Evolutionary conservation across 2,888 invertebrate genomes (phyloP).

Genomic region (Chrysopilus asiliformis): DNA sequence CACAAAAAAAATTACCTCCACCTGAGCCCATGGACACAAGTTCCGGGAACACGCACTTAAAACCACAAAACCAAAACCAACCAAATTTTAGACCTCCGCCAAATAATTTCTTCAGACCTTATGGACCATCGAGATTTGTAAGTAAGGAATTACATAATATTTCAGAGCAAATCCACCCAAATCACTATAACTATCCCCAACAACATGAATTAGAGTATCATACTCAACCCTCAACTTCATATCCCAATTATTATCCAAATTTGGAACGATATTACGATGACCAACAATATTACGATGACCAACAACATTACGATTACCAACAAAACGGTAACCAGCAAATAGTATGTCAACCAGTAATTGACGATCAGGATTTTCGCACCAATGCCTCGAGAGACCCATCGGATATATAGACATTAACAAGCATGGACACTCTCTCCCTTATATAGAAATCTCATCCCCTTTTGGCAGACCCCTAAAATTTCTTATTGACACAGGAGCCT

Average conservation of each 20-base stretch:
- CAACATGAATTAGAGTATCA: not conserved
- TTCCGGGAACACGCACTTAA: not conserved
- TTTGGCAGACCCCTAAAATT: conserved; percentile 12
- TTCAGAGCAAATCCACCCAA: not conserved
- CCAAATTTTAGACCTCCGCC: too few species aligned
- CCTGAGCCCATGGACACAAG: conserved; percentile 1
- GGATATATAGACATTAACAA: conserved; percentile 14
- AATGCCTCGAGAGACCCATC: conserved; percentile 12
- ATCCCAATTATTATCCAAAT: not conserved
- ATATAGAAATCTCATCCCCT: conserved; percentile 11
- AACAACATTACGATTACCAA: too few species aligned
- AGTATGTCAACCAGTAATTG: not conserved
- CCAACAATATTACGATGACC: too few species aligned
- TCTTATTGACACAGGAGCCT: conserved; percentile 6
- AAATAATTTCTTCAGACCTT: conserved; percentile 2
- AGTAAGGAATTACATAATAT: conserved; percentile 1
- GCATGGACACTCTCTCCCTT: conserved; percentile 7
- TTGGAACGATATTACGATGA: not conserved
- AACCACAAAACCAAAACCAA: not conserved
- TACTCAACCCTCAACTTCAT: not conserved
- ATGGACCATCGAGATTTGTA: not conserved
- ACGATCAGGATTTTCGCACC: conserved; percentile 15
- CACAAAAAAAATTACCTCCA: not conserved
- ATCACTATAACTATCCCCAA: not conserved
- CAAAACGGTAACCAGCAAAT: not conserved